Evolutionary conservation across 1,140 invertebrate genomes (phyloP), one percentile per base, ranked within the genome.

Genomic region (Nautilus pompilius): DNA sequence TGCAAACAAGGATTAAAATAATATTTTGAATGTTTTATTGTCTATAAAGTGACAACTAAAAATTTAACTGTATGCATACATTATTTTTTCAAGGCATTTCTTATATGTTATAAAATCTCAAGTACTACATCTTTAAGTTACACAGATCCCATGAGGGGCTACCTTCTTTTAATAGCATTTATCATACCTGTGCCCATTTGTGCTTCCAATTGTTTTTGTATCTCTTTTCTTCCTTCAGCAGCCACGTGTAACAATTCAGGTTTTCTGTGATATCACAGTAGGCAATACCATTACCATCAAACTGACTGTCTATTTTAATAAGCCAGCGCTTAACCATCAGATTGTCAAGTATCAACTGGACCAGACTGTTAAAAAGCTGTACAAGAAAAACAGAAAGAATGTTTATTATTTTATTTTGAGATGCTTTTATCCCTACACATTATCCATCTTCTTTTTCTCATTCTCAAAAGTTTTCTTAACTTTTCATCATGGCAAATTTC

Each of bases 161-260:
- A n/a, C n/a, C n/a, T n/a, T n/a, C n/a, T n/a, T n/a, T n/a, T n/a
- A n/a, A n/a, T n/a, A n/a, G n/a, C 29, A 22, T 26, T 20, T n/a
- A 57, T 33, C 54, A 15, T 62, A 80, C 78, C 75, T 83, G 81
- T 28, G 82, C 81, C 81, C 81, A 83, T 69, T 82, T 82, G 60
- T 82, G 80, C 30, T 33, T 74, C 82, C 82, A 83, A 59, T 82
- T 82, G 20, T 82, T 79, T 8, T 80, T 80, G 67, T 82, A 83
- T 70, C 80, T 67, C 15, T 69, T 60, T 20, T 70, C 70, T 65
- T 83, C 81, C 62, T 80, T 82, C 28, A 75, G 58, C n/a, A 77
- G 80, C 77, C 79, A 82, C 15, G 63, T 60, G 65, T 80, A 82
- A 62, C 81, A 82, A 49, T 72, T 64, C 17, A 83, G 67, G 56